A percentile compares a stretch with the other conserved stretches of the same genome.
These are phyloP conservation scores for Glyptemys insculpta DNA, from an alignment of 2,797 vertebrate species.

Conservation along the genomic window DNA sequence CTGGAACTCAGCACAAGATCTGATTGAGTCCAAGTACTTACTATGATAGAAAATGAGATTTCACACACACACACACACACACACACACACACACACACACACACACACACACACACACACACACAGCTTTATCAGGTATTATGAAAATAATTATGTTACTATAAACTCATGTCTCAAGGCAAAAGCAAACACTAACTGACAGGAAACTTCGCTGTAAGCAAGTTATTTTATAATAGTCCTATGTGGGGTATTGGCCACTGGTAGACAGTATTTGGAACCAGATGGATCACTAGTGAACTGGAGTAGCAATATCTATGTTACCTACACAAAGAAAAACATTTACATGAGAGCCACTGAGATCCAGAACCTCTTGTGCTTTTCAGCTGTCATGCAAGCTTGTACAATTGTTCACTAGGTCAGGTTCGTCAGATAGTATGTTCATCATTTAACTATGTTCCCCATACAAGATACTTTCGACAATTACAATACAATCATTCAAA, in stretches of 20 bases:
- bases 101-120: not conserved
- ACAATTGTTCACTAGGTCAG: not conserved
- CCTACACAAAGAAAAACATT: accelerated
- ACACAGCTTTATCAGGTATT: not conserved
- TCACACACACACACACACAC: not conserved
- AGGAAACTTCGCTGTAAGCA: not conserved
- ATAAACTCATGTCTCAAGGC: not conserved
- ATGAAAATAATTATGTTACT: not conserved
- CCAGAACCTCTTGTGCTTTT: not conserved
- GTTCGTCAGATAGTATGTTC: not conserved
- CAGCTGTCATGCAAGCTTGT: not conserved
- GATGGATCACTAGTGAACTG: not conserved
- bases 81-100: not conserved
- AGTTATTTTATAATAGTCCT: not conserved
- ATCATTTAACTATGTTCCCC: not conserved
- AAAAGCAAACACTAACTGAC: not conserved
- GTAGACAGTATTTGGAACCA: not conserved
- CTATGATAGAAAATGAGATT: not conserved
- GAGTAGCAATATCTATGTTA: not conserved
- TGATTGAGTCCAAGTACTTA: not conserved
- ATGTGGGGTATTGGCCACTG: not conserved
- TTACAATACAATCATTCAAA: not conserved
- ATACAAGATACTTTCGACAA: not conserved
- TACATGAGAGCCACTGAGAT: not conserved
- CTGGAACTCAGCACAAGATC: not conserved